phyloP scores from a whole-genome alignment of 2,888 invertebrate species.

The Mactromeris polynyma region DNA sequence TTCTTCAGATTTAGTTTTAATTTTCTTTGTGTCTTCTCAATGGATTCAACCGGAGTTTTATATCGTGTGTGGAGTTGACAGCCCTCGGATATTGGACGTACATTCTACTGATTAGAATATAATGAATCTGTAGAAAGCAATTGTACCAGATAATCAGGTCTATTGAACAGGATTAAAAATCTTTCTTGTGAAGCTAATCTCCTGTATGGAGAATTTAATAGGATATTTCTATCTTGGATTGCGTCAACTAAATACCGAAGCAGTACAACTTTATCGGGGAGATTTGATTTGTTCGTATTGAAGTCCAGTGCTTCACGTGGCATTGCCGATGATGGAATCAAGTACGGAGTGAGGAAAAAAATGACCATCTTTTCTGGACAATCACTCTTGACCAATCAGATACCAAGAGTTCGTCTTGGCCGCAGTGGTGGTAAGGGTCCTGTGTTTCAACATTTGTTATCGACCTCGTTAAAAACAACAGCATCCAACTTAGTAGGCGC shows the following conservation, averaged over 20 bases:
- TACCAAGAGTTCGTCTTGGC: conserved; percentile 32
- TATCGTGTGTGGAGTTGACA: conserved; percentile 37
- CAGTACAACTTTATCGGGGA: conserved; percentile 34
- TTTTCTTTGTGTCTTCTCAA: not conserved
- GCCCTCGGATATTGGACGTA: conserved; percentile 62
- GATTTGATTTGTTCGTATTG: conserved; percentile 3
- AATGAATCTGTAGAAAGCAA: conserved; percentile 64
- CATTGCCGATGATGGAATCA: conserved; percentile 33
- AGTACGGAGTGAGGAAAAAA: conserved; percentile 23
- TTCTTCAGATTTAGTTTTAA: conserved; percentile 5
- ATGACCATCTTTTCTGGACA: conserved; percentile 44
- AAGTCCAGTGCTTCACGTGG: conserved; percentile 6
- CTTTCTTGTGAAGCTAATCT: conserved; percentile 47
- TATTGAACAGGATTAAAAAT: conserved; percentile 51
- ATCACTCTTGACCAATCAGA: conserved; percentile 22
- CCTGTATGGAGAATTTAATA: conserved; percentile 58
- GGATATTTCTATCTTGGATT: conserved; percentile 54
- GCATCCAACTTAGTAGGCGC: not conserved
- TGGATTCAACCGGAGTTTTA: not conserved
- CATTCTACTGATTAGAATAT: conserved; percentile 52
- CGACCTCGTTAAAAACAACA: conserved; percentile 32
- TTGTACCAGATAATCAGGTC: conserved; percentile 58
- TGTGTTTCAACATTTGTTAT: conserved; percentile 53
- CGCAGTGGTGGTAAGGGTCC: conserved; percentile 66
- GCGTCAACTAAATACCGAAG: conserved; percentile 50